Percentiles rank a stretch among this genome's conserved stretches.
phyloP scores from a whole-genome alignment of 2,113 vertebrate species.

The Neofelis nebulosa region DNA sequence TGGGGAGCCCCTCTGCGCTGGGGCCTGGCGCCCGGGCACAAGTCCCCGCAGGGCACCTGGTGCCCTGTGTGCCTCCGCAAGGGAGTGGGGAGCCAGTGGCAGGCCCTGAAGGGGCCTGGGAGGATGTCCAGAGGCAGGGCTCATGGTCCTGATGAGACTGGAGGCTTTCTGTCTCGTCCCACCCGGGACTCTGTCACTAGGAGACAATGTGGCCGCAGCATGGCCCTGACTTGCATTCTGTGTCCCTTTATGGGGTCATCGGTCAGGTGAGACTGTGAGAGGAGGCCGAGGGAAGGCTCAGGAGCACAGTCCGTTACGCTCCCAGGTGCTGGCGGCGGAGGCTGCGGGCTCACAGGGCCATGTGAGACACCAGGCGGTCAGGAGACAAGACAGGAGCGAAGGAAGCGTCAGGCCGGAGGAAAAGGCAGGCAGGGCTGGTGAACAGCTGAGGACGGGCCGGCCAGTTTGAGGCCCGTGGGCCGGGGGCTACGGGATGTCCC shows the following conservation, averaged over 20 bases:
- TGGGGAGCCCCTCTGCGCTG: not conserved
- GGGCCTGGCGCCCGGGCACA: accelerated
- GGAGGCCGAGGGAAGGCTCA: not conserved
- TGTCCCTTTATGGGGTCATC: not conserved
- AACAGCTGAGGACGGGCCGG: not conserved
- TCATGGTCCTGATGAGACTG: not conserved
- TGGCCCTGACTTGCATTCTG: not conserved
- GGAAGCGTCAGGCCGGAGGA: not conserved
- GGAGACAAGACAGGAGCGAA: not conserved
- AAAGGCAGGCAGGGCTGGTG: not conserved
- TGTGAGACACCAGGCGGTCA: not conserved
- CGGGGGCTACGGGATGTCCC: not conserved
- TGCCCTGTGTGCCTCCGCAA: too few relatives aligned
- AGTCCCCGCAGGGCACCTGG: too few relatives aligned
- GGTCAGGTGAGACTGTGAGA: not conserved
- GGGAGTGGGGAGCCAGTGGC: not conserved
- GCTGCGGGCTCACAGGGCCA: accelerated
- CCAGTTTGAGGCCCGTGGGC: not conserved
- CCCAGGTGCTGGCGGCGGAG: not conserved
- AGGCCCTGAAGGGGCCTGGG: not conserved
- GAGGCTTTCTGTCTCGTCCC: not conserved
- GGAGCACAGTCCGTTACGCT: not conserved
- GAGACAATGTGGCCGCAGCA: not conserved
- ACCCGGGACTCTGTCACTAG: not conserved
- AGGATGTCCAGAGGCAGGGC: not conserved